Base-by-base conservation (phyloP, 2,113 vertebrate genomes). In the Eubucco bourcierii region DNA sequence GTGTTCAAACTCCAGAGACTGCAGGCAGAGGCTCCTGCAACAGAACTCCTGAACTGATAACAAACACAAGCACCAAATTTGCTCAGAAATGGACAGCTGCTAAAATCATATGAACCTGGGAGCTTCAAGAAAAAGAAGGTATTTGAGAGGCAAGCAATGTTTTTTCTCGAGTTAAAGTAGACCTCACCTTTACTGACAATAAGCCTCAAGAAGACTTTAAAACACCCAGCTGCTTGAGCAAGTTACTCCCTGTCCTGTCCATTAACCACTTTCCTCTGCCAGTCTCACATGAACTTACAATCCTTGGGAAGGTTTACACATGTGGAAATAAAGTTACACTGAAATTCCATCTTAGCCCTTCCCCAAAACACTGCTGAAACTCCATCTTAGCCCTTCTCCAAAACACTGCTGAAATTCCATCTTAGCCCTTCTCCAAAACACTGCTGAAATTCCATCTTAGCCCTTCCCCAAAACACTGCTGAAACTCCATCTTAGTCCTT, bases 231-330 rank as follows among this genome's bases (percentile, higher is more conserved):
- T 39, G 25, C 41, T 90, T 82, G n/a, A 74, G 13, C 82, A 91
- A 63, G 20, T 64, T 65, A 77, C 44, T 78, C 34, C 17, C 77
- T 64, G 20, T 29, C 37, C 50, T 61, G 17, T n/a, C 15, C 37
- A 19, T 63, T 59, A 65, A 21, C 9, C 33, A 82, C 28, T 58
- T 93, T 74, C 44, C 76, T 61, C 7, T 53, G 46, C 44, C 46
- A 31, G 90, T 87, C 79, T 65, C 53, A 80, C n/a, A 74, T 85
- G 72, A 91, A 85, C 58, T 87, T 89, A 41, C 12, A 73, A 85
- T 60, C 20, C n/a, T 60, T 84, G 50, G 10, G 34, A 80, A 68
- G 34, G 29, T 71, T 93, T 64, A 77, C 29, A 83, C 18, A 64
- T 0, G 2, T 27, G 25, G 85, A 94, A 87, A 76, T 41, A 21